Evolutionary conservation across 2,888 invertebrate species (phyloP), one percentile per base, ranked within the genome.

Genomic region (Leptopterna dolabrata): DNA sequence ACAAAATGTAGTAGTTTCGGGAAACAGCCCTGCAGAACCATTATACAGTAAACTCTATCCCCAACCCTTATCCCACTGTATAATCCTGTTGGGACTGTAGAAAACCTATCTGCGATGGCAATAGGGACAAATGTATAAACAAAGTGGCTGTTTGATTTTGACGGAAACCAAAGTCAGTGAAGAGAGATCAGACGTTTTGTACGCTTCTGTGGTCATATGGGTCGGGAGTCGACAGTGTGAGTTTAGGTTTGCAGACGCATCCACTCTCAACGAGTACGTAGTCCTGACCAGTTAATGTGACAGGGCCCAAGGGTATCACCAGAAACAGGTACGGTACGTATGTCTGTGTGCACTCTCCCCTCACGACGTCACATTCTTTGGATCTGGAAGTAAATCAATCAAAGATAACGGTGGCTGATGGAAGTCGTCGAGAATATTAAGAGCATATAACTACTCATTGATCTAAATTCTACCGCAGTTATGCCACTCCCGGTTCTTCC

Each of bases 221-320:
- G 16, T 83, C 83, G 19, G 78, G 47, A 3, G 36, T 11, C 13
- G 63, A 36, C 19, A 45, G 29, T 1, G 85, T 85, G 4, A 85
- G 45, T 76, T 95, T 95, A 41, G 95, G 95, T 90, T 94, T 93
- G 92, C 97, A 98, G 41, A 97, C 96, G 91, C 97, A 98, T n/a
- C 97, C 97, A 90, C 97, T 97, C 92, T 98, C 97, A 36, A 98
- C 97, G 81, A 98, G 93, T n/a, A 98, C 97, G 92, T 98, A 98
- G 92, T 97, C 97, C 92, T 97, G 97, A 6, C 97, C 97, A 3
- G 97, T 97, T 24, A 97, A 93, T 14, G 97, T 97, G 24, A 97
- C 97, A 16, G 97, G 97, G 7, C 97, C 97, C 86, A 97, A 92
- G 0, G 97, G 97, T 88, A 97, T 95, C 87, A 97, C 97, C 92